Conservation (phyloP, 2,113 vertebrate genomes). For the Lophotis ruficrista region DNA sequence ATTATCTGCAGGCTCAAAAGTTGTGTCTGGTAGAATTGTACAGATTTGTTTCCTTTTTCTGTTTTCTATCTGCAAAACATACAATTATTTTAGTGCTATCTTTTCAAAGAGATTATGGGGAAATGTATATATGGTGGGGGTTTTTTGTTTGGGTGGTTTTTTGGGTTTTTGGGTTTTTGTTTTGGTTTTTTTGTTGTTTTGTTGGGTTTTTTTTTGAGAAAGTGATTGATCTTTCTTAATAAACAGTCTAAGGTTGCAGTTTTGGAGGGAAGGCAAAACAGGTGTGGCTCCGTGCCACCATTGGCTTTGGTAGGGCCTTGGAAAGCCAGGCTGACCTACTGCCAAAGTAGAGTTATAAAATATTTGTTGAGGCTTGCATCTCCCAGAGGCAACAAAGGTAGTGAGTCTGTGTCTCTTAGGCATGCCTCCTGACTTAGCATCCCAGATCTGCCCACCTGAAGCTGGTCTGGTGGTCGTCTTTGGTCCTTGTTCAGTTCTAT, state of each 20-base stretch:
- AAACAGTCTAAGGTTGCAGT: neutral
- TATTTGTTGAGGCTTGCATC: neutral
- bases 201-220: neutral
- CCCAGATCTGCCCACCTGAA: neutral
- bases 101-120: neutral
- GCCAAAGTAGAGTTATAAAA: neutral
- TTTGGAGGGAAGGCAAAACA: neutral
- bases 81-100: neutral
- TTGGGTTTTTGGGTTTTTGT: no score
- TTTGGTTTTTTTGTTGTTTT: no score
- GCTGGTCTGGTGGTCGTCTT: neutral
- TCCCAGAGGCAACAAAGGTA: neutral
- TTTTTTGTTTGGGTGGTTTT: no score
- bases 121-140: neutral
- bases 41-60: neutral
- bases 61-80: neutral
- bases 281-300: neutral
- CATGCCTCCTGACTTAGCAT: neutral
- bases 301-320: neutral
- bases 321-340: neutral
- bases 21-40: neutral
- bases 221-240: neutral
- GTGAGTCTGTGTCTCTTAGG: neutral
- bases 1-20: neutral
- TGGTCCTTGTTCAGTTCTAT: neutral